Conservation (phyloP, 2,888 invertebrate species). For the Leptinotarsa haldemani region DNA sequence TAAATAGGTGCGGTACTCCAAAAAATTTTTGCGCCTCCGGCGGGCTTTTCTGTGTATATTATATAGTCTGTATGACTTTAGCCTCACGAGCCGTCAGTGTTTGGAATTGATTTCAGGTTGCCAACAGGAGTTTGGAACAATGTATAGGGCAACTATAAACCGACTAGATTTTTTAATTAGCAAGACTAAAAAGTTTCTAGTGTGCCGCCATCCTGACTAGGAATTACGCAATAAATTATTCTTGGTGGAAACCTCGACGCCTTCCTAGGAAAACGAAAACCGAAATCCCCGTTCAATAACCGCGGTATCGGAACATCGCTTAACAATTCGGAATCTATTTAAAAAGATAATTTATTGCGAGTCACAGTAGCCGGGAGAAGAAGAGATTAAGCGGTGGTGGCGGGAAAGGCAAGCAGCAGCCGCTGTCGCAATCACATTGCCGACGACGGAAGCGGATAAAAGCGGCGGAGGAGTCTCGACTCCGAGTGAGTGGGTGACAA, state of each 20-base stretch:
- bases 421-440: constrained; percentile 51
- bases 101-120: too few relatives aligned
- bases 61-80: too few relatives aligned
- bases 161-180: too few relatives aligned
- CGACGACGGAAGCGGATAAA: constrained; percentile 52
- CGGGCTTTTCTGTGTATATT: too few relatives aligned
- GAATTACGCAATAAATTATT: too few relatives aligned
- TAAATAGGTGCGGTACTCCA: too few relatives aligned
- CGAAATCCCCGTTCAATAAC: constrained; percentile 14
- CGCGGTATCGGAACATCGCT: constrained; percentile 14
- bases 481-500: constrained; percentile 57
- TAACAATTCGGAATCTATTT: constrained; percentile 15
- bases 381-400: constrained; percentile 15
- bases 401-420: constrained; percentile 14
- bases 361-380: neutral
- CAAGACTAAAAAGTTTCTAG: too few relatives aligned
- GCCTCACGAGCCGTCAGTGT: too few relatives aligned
- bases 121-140: too few relatives aligned
- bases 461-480: constrained; percentile 33
- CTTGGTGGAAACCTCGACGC: neutral
- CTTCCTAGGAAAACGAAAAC: neutral
- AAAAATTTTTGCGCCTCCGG: too few relatives aligned
- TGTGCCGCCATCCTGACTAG: too few relatives aligned
- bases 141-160: too few relatives aligned
- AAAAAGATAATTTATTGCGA: constrained; percentile 16